phyloP scores from a whole-genome alignment of 1,140 invertebrate species.

The Drosophila kikkawai region DNA sequence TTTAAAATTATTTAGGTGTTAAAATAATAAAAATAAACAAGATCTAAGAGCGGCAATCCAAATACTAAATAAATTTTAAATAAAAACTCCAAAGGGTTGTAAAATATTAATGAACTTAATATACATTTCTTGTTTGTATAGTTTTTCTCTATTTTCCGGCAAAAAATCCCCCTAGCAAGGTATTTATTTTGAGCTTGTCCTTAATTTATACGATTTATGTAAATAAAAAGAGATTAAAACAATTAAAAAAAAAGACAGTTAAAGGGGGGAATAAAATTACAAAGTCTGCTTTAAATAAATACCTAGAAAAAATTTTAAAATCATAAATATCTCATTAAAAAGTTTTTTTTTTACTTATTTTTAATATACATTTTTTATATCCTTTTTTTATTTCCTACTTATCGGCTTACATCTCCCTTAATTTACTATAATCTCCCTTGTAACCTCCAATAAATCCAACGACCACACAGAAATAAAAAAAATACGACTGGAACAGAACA shows the following conservation, averaged over 20 bases:
- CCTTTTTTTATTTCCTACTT: not conserved
- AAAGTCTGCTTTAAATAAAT: not conserved
- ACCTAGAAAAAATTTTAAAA: too few relatives aligned
- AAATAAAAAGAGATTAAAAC: not conserved
- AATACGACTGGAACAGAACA: not conserved
- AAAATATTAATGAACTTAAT: too few relatives aligned
- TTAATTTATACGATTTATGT: not conserved
- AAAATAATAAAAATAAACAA: too few relatives aligned
- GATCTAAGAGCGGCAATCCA: too few relatives aligned
- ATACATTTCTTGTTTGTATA: too few relatives aligned
- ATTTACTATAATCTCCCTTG: conserved; percentile 1
- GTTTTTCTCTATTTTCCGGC: too few relatives aligned
- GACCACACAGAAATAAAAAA: conserved; percentile 5
- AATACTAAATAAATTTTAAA: too few relatives aligned
- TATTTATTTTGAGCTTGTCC: not conserved
- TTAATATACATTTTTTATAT: not conserved
- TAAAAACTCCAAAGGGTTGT: too few relatives aligned
- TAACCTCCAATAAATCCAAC: conserved; percentile 2
- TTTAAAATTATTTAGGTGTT: too few relatives aligned
- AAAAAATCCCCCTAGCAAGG: not conserved
- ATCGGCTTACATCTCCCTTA: not conserved
- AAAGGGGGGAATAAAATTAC: not conserved
- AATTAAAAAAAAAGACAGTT: not conserved
- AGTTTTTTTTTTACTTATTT: too few relatives aligned
- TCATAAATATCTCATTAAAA: too few relatives aligned